phyloP scores from a whole-genome alignment of 2,113 vertebrate genomes.

The Apteryx owenii region DNA sequence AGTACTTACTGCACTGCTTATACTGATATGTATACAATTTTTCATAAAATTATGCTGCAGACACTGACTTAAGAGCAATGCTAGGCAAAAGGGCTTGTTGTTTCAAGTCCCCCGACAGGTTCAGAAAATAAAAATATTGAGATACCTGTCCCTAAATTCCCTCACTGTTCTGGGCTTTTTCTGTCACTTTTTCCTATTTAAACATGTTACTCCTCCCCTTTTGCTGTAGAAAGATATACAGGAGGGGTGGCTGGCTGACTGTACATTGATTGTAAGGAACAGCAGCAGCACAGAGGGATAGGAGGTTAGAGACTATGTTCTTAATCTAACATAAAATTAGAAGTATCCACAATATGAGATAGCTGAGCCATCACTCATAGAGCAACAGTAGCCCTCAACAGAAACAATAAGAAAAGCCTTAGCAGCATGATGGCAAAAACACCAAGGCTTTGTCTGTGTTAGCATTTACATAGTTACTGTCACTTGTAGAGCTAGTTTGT shows the following conservation, averaged over 20 bases:
- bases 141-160: neutral
- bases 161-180: neutral
- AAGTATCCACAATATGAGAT: neutral
- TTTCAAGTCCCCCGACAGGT: neutral
- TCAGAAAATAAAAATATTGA: neutral
- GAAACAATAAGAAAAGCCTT: neutral
- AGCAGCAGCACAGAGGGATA: neutral
- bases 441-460: neutral
- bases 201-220: neutral
- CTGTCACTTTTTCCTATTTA: neutral
- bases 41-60: neutral
- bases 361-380: neutral
- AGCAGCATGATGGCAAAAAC: neutral
- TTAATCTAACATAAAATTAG: neutral
- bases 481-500: neutral
- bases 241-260: neutral
- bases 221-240: neutral
- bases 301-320: neutral
- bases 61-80: neutral
- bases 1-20: neutral
- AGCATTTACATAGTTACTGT: neutral
- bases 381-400: neutral
- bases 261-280: neutral
- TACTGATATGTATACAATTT: neutral
- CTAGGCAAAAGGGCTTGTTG: neutral